Conservation (phyloP, 2,797 vertebrate genomes). For the Delichon dasypus region DNA sequence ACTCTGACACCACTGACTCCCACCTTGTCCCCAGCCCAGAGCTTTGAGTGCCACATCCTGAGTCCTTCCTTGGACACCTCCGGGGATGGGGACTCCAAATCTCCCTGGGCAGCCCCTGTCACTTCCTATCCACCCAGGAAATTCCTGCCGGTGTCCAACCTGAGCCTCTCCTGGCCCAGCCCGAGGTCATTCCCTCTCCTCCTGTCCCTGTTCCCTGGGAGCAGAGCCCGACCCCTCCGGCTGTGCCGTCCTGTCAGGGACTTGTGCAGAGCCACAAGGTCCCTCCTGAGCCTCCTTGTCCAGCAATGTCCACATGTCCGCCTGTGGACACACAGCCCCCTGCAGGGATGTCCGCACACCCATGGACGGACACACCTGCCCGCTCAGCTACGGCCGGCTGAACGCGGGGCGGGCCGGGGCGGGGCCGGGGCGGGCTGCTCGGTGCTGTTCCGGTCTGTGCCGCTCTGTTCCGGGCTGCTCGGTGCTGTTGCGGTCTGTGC, state of each 20-base stretch:
- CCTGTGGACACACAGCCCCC: not conserved
- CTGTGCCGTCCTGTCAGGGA: not conserved
- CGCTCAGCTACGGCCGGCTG: not conserved
- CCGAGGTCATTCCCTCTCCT: too few species aligned
- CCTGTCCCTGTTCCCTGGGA: not conserved
- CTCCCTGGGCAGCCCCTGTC: not conserved
- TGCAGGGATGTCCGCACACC: accelerated
- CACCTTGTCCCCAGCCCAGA: not conserved
- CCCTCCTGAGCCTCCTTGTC: not conserved
- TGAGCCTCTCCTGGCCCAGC: not conserved
- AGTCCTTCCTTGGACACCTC: accelerated
- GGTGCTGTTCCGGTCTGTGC: not conserved
- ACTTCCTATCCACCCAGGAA: not conserved
- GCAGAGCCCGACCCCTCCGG: not conserved
- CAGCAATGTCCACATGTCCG: not conserved
- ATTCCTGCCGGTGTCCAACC: not conserved
- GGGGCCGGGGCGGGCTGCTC: not conserved
- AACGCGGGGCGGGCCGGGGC: not conserved
- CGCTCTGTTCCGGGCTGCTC: too few species aligned
- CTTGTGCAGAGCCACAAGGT: not conserved
- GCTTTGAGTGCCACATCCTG: accelerated
- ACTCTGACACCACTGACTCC: accelerated
- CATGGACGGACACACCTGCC: not conserved
- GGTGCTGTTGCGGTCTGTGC: not conserved
- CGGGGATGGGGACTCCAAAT: not conserved